Evolutionary conservation across 2,888 invertebrate species (phyloP).

Genomic region (Diadromus collaris): DNA sequence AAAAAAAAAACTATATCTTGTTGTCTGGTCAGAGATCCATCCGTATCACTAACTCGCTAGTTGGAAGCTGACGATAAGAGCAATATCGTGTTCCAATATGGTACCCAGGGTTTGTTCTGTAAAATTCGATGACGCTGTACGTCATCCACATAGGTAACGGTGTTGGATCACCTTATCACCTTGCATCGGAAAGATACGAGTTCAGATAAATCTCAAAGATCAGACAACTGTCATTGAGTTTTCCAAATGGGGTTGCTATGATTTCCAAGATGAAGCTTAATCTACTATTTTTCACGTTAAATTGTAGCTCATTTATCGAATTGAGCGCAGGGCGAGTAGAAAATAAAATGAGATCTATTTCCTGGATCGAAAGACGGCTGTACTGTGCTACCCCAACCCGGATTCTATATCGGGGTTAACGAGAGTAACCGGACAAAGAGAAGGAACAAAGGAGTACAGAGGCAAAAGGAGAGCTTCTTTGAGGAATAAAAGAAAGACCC

Average conservation of each 20-base stretch:
- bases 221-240: too few species aligned
- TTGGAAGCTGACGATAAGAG: neutral
- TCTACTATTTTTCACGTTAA: neutral
- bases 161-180: too few species aligned
- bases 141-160: too few species aligned
- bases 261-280: neutral
- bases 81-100: neutral
- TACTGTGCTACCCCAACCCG: conserved; percentile 24
- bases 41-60: neutral
- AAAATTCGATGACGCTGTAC: too few species aligned
- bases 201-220: too few species aligned
- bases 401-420: conserved; percentile 51
- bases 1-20: too few species aligned
- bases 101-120: too few species aligned
- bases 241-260: too few species aligned
- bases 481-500: conserved; percentile 27
- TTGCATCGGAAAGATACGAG: too few species aligned
- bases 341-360: conserved; percentile 30
- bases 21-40: neutral
- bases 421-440: conserved; percentile 30
- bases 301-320: neutral
- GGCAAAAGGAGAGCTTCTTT: conserved; percentile 33
- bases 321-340: neutral
- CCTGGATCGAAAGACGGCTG: conserved; percentile 43
- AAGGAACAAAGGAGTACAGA: conserved; percentile 23